Evolutionary conservation across 2,797 vertebrate genomes (phyloP), one percentile per base, ranked within the genome.

Genomic region (Carduelis carduelis): DNA sequence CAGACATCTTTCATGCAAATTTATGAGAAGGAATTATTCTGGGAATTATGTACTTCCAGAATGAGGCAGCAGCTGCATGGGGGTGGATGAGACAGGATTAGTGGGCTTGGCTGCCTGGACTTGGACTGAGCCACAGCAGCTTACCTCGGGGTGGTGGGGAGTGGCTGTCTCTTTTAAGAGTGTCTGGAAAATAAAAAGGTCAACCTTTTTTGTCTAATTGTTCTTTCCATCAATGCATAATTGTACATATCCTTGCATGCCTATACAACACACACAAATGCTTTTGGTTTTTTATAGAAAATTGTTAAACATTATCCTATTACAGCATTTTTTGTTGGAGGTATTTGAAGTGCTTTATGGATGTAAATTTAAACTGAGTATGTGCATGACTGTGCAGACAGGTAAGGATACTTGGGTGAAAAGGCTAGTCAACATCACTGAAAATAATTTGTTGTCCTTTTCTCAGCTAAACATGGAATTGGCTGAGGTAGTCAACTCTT

Each of bases 131-230:
- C 24, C 6, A 15, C 50, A 47, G 8, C 1, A 3, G 24, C 20
- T 49, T 46, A 35, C 22, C 16, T 63, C 0, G 0, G 41, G 24
- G 9, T 0, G 0, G 28, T 50, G 22, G 14, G 19, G n/a, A 9
- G 14, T 18, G 17, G 16, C 41, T 56, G 24, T 50, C 49, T 53
- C 52, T 64, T 59, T 10, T 39, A 28, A 52, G 21, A 75, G 19
- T 39, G 17, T 30, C 12, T 10, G 49, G n/a, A 65, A 89, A 83
- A 81, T 24, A 35, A 83, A 86, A 87, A 39, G 4, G 15, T 37
- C 44, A 44, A 39, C 39, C 34, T 15, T 50, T 56, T 61, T 34
- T 37, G 12, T 50, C 0, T 0, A 47, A 8, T 34, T 56, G 22
- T 52, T 84, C 53, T 68, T 79, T 60, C 55, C 12, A 49, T 71